Percentiles rank a stretch among this genome's conserved stretches.
Evolutionary conservation across 2,888 invertebrate species (phyloP).

Genomic region (Octodonta nipae): DNA sequence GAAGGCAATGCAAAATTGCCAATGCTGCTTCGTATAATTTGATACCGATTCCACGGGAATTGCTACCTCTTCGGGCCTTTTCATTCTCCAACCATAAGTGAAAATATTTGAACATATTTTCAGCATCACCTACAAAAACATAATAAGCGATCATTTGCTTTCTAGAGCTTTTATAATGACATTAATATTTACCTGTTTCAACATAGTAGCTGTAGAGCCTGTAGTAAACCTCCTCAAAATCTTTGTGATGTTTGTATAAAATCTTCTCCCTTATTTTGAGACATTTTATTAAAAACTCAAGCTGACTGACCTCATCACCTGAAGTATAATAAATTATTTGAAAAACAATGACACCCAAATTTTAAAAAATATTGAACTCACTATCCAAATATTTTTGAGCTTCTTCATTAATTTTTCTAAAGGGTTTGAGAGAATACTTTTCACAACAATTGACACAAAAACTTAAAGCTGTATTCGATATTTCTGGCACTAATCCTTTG

Average conservation of each 20-base stretch:
- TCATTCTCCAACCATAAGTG: slow-evolving; percentile 26
- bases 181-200: slow-evolving; percentile 32
- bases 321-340: slow-evolving; percentile 6
- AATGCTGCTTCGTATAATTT: slow-evolving; percentile 26
- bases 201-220: slow-evolving; percentile 41
- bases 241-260: slow-evolving; percentile 40
- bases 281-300: slow-evolving; percentile 35
- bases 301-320: slow-evolving; percentile 21
- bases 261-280: slow-evolving; percentile 35
- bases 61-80: slow-evolving; percentile 23
- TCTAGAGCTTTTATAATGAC: background rate
- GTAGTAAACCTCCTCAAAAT: slow-evolving; percentile 32
- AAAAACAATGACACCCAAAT: background rate
- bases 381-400: slow-evolving; percentile 28
- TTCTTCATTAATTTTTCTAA: slow-evolving; percentile 23
- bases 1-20: slow-evolving; percentile 25
- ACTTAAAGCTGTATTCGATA: slow-evolving; percentile 28
- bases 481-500: slow-evolving; percentile 25
- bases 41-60: slow-evolving; percentile 24
- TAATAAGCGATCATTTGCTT: background rate
- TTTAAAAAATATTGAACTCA: slow-evolving; percentile 10
- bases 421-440: slow-evolving; percentile 21
- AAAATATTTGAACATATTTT: slow-evolving; percentile 28
- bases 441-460: slow-evolving; percentile 22
- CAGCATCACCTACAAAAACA: slow-evolving; percentile 20